Percentiles rank a stretch among this genome's conserved stretches.
These are phyloP conservation scores for Aldabrachelys gigantea DNA, from an alignment of 2,113 vertebrate species.

Conservation along the genomic window DNA sequence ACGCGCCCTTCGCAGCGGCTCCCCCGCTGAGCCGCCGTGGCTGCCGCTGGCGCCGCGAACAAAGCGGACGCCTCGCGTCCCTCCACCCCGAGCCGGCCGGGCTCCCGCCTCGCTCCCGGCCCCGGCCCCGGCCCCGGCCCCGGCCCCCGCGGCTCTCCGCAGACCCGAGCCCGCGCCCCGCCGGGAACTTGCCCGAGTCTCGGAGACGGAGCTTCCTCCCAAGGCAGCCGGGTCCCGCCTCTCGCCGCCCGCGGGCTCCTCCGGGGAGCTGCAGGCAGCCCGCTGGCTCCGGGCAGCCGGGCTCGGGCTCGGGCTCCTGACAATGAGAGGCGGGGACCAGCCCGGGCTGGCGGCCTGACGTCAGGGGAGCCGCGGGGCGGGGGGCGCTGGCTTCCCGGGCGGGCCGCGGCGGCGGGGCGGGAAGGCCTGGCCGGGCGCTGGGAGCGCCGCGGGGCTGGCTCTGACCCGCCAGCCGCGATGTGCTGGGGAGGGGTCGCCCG, in stretches of 20 bases:
- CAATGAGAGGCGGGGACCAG: conserved; percentile 79
- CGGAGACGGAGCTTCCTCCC: background rate
- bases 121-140: background rate
- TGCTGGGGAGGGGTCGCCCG: too few species aligned
- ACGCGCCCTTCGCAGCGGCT: background rate
- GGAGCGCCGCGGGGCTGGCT: too few species aligned
- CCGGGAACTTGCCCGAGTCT: background rate
- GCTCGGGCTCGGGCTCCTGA: conserved; percentile 70
- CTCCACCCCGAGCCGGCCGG: conserved; percentile 60
- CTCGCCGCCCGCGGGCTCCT: background rate
- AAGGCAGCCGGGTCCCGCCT: background rate
- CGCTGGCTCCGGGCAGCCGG: conserved; percentile 29
- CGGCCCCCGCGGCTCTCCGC: background rate
- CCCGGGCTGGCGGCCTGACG: conserved; percentile 26
- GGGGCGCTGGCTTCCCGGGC: rapidly evolving
- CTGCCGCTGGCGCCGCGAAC: conserved; percentile 75
- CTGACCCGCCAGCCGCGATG: too few species aligned
- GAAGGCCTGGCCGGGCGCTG: too few species aligned
- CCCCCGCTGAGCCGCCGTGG: background rate
- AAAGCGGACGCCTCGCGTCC: conserved; percentile 82
- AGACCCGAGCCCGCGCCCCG: background rate
- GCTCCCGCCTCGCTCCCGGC: background rate
- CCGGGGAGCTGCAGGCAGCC: background rate
- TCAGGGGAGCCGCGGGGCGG: conserved; percentile 9
- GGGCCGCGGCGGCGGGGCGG: background rate